Evolutionary conservation across 2,888 invertebrate genomes (phyloP), one percentile per base, ranked within the genome.

Genomic region (Onchidella celtica): DNA sequence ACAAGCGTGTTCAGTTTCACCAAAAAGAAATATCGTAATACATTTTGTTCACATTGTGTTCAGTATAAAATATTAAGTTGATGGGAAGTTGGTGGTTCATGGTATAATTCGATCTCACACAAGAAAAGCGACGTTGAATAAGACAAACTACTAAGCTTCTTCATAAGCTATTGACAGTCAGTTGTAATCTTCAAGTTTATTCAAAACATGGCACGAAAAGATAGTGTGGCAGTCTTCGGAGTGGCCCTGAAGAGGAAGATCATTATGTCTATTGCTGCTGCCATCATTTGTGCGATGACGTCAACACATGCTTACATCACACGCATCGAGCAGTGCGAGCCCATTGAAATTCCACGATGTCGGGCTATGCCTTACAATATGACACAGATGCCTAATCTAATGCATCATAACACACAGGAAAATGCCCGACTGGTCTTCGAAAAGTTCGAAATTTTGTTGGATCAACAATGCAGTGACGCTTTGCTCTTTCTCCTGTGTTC

Each of bases 301-400:
- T 11, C 55, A 34, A 27, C 73, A 4, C 32, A 65, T 27, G 84
- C 82, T 36, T 85, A 83, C 66, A 36, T 84, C 40, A 82, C 81
- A 21, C 61, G 81, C 4, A 79, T 85, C 59, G 90, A 90, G 74
- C 89, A 87, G 72, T 92, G 92, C 83, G 91, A 91, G 81, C 88
- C 89, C 1, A 89, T 92, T 21, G 85, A 87, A 36, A 90, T 91
- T 17, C 90, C 91, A 0, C 83, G 90, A 86, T 92, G 92, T 66
- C 85, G 87, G 24, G 82, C 86, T 27, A 91, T 92, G 91, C 90
- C 90, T 9, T 92, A 91, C 84, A 91, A 91, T 84, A 87, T 91
- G 89, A 92, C 92, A 0, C 84, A 88, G 69, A 91, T 91, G 91
- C 92, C 92, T 4, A 92, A 92, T 80, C 86, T 90, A 47, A 81